These are phyloP conservation scores for Drosophila watanabei DNA, from an alignment of 1,140 invertebrate genomes.

Conservation along the genomic window DNA sequence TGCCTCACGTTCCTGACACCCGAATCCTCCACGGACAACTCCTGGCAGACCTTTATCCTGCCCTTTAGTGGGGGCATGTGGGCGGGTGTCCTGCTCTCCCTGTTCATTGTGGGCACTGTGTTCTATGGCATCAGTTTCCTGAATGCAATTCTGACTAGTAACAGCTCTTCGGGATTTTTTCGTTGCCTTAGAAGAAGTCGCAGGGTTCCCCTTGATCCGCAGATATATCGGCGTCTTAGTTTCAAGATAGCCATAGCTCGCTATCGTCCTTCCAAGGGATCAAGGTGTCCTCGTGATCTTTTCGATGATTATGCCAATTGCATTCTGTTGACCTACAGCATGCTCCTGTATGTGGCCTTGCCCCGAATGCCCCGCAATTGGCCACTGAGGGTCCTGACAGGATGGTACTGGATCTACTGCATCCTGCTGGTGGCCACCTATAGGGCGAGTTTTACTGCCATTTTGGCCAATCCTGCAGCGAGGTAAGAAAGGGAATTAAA, in stretches of 20 bases:
- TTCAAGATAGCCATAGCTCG: slow-evolving; percentile 64
- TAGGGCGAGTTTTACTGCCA: slow-evolving; percentile 93
- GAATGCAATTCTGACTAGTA: slow-evolving; percentile 53
- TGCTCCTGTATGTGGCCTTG: slow-evolving; percentile 91
- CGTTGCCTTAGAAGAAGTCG: slow-evolving; percentile 32
- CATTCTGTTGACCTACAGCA: slow-evolving; percentile 92
- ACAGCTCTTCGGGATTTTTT: slow-evolving; percentile 46
- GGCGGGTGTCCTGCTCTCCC: slow-evolving; percentile 74
- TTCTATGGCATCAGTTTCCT: slow-evolving; percentile 76
- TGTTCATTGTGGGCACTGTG: slow-evolving; percentile 71
- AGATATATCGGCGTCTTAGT: slow-evolving; percentile 37
- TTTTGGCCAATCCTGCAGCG: slow-evolving; percentile 91
- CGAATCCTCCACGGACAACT: slow-evolving; percentile 91
- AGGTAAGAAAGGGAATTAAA: slow-evolving; percentile 73
- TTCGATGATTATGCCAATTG: slow-evolving; percentile 91
- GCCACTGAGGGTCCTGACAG: slow-evolving; percentile 91
- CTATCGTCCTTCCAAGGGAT: slow-evolving; percentile 6
- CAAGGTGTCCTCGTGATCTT: slow-evolving; percentile 83
- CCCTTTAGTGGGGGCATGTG: slow-evolving; percentile 88
- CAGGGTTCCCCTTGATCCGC: not conserved
- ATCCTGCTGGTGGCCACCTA: slow-evolving; percentile 92
- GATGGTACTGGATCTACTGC: slow-evolving; percentile 94
- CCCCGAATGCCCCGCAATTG: slow-evolving; percentile 91
- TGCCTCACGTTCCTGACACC: slow-evolving; percentile 94
- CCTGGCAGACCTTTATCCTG: slow-evolving; percentile 92